Conservation (phyloP, 2,888 invertebrate species). For the Sesia apiformis region DNA sequence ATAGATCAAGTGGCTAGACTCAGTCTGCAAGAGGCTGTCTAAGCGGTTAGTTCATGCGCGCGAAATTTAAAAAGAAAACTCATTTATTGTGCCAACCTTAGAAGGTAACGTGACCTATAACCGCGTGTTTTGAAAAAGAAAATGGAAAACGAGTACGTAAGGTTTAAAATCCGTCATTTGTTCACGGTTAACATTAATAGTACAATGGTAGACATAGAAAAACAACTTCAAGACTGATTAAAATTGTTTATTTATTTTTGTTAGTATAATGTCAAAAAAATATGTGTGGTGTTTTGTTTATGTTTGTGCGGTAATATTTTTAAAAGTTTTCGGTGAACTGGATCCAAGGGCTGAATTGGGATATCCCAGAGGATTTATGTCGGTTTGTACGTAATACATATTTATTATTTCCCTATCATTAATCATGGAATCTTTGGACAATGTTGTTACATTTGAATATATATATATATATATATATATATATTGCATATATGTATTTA, state of each 20-base stretch:
- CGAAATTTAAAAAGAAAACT: conserved; percentile 3
- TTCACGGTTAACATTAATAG: conserved; percentile 3
- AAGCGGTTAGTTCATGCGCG: conserved; percentile 8
- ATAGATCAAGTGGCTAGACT: background rate
- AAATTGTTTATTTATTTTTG: background rate
- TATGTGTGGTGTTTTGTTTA: conserved; percentile 7
- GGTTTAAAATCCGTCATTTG: conserved; percentile 11
- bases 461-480: too few relatives aligned
- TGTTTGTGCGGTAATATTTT: conserved; percentile 10
- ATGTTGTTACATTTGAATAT: too few relatives aligned
- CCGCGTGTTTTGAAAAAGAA: conserved; percentile 7
- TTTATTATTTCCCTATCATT: too few relatives aligned
- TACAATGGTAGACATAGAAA: background rate
- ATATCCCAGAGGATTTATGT: conserved; percentile 54
- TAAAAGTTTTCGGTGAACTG: conserved; percentile 5
- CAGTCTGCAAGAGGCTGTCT: conserved; percentile 5
- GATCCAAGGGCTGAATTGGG: conserved; percentile 37
- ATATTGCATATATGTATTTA: too few relatives aligned
- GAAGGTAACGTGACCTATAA: background rate
- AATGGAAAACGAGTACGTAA: conserved; percentile 6
- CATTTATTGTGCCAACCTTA: conserved; percentile 5
- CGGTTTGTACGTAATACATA: conserved; percentile 46
- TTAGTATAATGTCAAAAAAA: conserved; percentile 4
- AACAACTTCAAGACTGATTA: background rate
- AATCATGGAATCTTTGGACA: too few relatives aligned